A percentile compares a stretch with the other conserved stretches of the same genome.
These are phyloP conservation scores for Idaea straminata DNA, from an alignment of 2,888 invertebrate genomes.

Conservation along the genomic window DNA sequence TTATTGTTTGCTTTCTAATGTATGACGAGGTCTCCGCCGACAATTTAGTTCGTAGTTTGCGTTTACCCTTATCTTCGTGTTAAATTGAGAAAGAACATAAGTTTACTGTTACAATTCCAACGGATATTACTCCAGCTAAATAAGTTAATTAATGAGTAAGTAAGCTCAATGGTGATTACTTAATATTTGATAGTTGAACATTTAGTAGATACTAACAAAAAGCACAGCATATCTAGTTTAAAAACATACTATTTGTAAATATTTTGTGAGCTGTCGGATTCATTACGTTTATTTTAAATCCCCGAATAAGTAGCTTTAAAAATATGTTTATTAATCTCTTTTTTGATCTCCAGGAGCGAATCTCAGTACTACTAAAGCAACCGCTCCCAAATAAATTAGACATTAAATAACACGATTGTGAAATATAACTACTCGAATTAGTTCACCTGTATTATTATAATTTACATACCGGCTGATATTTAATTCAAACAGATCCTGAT, in stretches of 20 bases:
- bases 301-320: too few relatives aligned
- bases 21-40: neutral
- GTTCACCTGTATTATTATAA: neutral
- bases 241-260: too few relatives aligned
- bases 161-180: neutral
- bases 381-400: neutral
- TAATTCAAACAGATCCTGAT: constrained; percentile 1
- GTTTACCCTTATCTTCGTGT: neutral
- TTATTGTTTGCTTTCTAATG: neutral
- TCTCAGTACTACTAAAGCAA: neutral
- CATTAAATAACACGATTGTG: neutral
- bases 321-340: too few relatives aligned
- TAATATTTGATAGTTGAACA: neutral
- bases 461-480: constrained; percentile 4
- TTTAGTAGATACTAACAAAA: too few relatives aligned
- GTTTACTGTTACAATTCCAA: neutral
- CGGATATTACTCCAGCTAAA: neutral
- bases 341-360: too few relatives aligned
- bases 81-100: neutral
- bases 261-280: too few relatives aligned
- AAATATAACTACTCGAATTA: neutral
- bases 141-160: neutral
- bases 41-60: neutral
- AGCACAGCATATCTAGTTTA: too few relatives aligned
- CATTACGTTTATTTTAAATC: too few relatives aligned